phyloP scores from a whole-genome alignment of 2,113 vertebrate genomes.

The Rostratula benghalensis region DNA sequence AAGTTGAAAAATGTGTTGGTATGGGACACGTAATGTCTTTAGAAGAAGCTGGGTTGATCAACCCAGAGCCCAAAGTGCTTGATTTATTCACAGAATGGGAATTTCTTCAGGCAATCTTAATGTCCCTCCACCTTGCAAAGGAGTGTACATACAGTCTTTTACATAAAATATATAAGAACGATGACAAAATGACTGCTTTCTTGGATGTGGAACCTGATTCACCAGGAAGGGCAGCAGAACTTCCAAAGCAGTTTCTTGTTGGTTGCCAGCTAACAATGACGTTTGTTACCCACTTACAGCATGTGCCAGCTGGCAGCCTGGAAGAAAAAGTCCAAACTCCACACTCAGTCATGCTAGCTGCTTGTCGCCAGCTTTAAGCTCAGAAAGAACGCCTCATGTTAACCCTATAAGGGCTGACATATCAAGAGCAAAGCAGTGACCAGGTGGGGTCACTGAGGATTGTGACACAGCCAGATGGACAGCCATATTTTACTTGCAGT shows the following conservation, averaged over 20 bases:
- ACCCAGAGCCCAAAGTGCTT: not conserved
- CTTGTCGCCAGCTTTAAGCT: not conserved
- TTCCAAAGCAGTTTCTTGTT: not conserved
- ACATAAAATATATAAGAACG: not conserved
- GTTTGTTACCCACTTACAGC: not conserved
- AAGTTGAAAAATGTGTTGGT: not conserved
- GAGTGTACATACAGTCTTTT: not conserved
- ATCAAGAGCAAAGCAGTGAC: not conserved
- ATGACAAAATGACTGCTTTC: not conserved
- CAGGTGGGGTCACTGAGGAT: not conserved
- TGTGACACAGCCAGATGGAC: not conserved
- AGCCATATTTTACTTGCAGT: not conserved
- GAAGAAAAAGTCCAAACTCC: conserved; percentile 1
- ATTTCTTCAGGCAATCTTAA: not conserved
- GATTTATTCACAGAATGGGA: not conserved
- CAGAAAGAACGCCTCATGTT: accelerated
- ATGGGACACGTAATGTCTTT: not conserved
- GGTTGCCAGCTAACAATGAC: not conserved
- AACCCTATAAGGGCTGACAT: not conserved
- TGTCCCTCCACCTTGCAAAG: not conserved
- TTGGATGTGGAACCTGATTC: not conserved
- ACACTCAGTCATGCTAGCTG: not conserved
- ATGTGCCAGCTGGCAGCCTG: not conserved
- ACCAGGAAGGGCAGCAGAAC: not conserved
- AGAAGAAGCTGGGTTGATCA: not conserved